Conservation (phyloP, 1,140 invertebrate genomes). For the Mercenaria mercenaria region DNA sequence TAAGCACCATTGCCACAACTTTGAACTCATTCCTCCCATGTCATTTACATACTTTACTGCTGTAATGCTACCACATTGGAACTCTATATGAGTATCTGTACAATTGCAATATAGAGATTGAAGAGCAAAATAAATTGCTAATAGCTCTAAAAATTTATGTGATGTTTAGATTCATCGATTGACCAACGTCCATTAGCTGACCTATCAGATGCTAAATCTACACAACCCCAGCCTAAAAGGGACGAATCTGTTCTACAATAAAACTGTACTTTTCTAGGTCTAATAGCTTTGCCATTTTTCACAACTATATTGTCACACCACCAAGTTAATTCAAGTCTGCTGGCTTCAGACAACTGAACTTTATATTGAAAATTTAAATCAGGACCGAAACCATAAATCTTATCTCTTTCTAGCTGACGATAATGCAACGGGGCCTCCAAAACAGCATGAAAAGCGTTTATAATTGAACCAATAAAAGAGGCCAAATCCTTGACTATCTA, state of each 20-base stretch:
- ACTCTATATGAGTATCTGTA: slow-evolving; percentile 35
- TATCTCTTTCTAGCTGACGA: background rate
- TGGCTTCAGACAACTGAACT: background rate
- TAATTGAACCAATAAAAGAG: slow-evolving; percentile 18
- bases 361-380: background rate
- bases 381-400: background rate
- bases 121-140: slow-evolving; percentile 40
- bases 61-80: too few species aligned
- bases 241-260: slow-evolving; percentile 8
- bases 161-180: background rate
- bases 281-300: slow-evolving; percentile 32
- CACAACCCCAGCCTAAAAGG: slow-evolving; percentile 7
- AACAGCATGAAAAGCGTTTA: slow-evolving; percentile 31
- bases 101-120: slow-evolving; percentile 36
- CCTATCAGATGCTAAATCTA: background rate
- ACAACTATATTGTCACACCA: background rate
- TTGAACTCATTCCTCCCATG: slow-evolving; percentile 44
- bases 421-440: slow-evolving; percentile 33
- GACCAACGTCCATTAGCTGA: slow-evolving; percentile 3
- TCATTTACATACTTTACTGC: too few species aligned
- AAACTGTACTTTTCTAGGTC: background rate
- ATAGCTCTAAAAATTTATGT: slow-evolving; percentile 15
- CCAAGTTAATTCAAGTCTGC: slow-evolving; percentile 6
- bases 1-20: too few species aligned
- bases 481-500: slow-evolving; percentile 6